Conservation (phyloP, 2,888 invertebrate species). For the Platynereis dumerilii region DNA sequence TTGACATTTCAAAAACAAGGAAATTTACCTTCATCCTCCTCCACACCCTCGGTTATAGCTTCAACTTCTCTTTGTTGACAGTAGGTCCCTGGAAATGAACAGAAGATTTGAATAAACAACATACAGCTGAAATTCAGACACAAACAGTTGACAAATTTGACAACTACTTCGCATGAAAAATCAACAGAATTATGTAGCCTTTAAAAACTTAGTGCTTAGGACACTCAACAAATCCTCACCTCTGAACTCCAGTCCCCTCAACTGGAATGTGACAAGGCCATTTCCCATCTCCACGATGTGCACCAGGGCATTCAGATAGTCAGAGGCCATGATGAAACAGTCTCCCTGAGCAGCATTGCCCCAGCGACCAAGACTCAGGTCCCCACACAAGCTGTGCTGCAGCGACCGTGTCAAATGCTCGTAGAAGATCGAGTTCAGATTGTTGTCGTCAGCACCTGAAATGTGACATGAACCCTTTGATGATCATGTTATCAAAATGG, state of each 20-base stretch:
- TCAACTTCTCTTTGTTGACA: slow-evolving; percentile 96
- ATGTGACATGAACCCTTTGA: slow-evolving; percentile 3
- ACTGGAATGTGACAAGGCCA: slow-evolving; percentile 95
- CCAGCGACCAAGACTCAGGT: slow-evolving; percentile 74
- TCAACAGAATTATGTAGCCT: too few species aligned
- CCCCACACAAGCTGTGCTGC: slow-evolving; percentile 86
- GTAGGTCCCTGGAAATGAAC: slow-evolving; percentile 82
- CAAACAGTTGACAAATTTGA: too few species aligned
- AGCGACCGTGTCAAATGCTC: slow-evolving; percentile 96
- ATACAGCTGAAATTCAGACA: too few species aligned
- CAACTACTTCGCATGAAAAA: too few species aligned
- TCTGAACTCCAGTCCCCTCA: slow-evolving; percentile 95
- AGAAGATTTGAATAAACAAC: slow-evolving; percentile 9
- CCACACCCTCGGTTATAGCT: slow-evolving; percentile 96
- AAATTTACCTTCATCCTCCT: slow-evolving; percentile 86
- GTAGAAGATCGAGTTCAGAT: slow-evolving; percentile 98
- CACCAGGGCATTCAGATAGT: slow-evolving; percentile 96
- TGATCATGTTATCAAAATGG: too few species aligned
- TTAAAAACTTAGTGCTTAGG: too few species aligned
- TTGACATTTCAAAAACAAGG: too few species aligned
- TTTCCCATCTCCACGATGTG: slow-evolving; percentile 98
- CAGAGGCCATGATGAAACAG: slow-evolving; percentile 96
- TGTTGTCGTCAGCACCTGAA: slow-evolving; percentile 85
- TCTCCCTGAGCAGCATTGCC: slow-evolving; percentile 96
- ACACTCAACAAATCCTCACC: slow-evolving; percentile 67